Percentiles rank a stretch among this genome's conserved stretches.
Evolutionary conservation across 2,113 vertebrate genomes (phyloP).

Genomic region (Gorsachius goisagi): DNA sequence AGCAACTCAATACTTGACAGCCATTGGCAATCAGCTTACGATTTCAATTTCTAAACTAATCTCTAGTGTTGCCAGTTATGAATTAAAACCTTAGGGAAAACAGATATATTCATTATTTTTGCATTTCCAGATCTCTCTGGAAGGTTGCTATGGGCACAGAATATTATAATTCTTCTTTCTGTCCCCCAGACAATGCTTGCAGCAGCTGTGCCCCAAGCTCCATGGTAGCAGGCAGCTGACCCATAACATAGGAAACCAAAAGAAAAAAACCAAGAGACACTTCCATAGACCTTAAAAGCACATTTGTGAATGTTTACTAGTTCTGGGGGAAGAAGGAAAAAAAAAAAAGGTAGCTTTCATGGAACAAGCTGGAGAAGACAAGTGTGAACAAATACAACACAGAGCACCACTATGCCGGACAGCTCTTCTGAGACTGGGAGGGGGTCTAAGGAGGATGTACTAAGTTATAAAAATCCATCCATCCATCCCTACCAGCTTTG

Average conservation of each 20-base stretch:
- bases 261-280: background rate
- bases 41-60: background rate
- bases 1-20: background rate
- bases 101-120: background rate
- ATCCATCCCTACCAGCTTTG: background rate
- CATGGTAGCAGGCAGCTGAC: background rate
- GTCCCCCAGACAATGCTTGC: background rate
- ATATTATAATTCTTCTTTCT: background rate
- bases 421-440: background rate
- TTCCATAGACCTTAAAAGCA: background rate
- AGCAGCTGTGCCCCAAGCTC: background rate
- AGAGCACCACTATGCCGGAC: fast-evolving
- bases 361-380: background rate
- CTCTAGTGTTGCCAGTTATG: background rate
- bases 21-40: background rate
- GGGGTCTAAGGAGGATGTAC: background rate
- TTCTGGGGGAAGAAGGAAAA: background rate
- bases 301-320: background rate
- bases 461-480: background rate
- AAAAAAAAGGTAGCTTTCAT: background rate
- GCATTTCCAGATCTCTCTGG: background rate
- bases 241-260: background rate
- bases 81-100: constrained; percentile 12
- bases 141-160: background rate
- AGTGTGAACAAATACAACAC: background rate